phyloP scores from a whole-genome alignment of 2,113 vertebrate species.

The Ursus arctos region DNA sequence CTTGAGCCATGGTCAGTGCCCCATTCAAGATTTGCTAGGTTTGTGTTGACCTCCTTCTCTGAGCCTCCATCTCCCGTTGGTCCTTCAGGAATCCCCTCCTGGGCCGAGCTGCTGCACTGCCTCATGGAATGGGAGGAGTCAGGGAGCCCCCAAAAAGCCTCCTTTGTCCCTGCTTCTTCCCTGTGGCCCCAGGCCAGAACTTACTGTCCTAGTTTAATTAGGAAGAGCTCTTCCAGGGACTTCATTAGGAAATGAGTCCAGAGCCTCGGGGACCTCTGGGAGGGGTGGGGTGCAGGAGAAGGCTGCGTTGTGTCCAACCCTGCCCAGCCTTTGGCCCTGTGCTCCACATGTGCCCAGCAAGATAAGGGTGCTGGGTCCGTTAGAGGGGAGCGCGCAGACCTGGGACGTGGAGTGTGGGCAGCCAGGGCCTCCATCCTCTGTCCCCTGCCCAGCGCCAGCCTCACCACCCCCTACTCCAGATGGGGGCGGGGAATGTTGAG shows the following conservation, averaged over 20 bases:
- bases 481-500: not conserved
- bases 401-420: not conserved
- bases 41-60: not conserved
- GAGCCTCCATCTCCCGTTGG: not conserved
- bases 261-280: constrained; percentile 61
- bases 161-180: not conserved
- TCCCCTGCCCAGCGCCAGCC: not conserved
- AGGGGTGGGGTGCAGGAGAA: not conserved
- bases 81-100: not conserved
- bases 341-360: constrained; percentile 6
- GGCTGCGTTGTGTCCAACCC: not conserved
- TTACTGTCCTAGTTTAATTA: constrained; percentile 73
- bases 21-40: not conserved
- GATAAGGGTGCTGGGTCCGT: not conserved
- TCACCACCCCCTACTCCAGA: not conserved
- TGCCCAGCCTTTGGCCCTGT: not conserved
- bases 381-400: not conserved
- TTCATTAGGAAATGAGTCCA: constrained; percentile 75
- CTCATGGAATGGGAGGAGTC: not conserved
- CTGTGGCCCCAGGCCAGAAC: constrained; percentile 44
- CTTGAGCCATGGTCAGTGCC: rapidly evolving
- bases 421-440: not conserved
- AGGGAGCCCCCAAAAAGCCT: not conserved
- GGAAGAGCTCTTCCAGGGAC: constrained; percentile 61
- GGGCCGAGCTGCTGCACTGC: not conserved